phyloP scores from a whole-genome alignment of 1,140 invertebrate genomes.

The Brachionus sp. region DNA sequence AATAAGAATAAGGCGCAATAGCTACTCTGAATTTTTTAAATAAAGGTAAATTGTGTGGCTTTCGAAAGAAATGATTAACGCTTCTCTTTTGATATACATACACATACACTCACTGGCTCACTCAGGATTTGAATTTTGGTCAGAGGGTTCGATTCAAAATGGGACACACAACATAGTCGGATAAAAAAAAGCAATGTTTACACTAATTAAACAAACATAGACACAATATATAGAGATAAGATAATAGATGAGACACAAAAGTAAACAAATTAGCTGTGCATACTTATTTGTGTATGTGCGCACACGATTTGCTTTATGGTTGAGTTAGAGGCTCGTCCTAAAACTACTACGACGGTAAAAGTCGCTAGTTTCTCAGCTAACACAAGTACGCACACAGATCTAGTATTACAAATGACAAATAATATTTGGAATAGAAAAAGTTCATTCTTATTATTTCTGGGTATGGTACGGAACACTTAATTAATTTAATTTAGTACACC shows the following conservation, averaged over 20 bases:
- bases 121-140: not conserved
- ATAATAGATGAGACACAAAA: slow-evolving; percentile 5
- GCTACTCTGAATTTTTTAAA: not conserved
- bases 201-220: slow-evolving; percentile 31
- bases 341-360: not conserved
- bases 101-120: not conserved
- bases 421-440: not conserved
- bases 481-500: slow-evolving; percentile 16
- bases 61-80: slow-evolving; percentile 39
- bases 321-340: not conserved
- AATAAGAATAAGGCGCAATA: slow-evolving; percentile 39
- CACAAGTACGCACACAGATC: not conserved
- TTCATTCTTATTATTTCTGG: slow-evolving; percentile 8
- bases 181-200: slow-evolving; percentile 9
- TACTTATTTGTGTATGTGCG: not conserved
- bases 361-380: not conserved
- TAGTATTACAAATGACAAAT: not conserved
- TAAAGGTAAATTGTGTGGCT: not conserved
- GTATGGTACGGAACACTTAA: not conserved
- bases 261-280: slow-evolving; percentile 12
- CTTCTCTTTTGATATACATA: not conserved
- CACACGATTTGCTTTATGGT: not conserved
- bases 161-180: not conserved
- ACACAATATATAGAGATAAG: slow-evolving; percentile 19
- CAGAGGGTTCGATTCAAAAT: slow-evolving; percentile 1